Base-by-base conservation (phyloP, 2,797 vertebrate genomes). In the Falco cherrug region DNA sequence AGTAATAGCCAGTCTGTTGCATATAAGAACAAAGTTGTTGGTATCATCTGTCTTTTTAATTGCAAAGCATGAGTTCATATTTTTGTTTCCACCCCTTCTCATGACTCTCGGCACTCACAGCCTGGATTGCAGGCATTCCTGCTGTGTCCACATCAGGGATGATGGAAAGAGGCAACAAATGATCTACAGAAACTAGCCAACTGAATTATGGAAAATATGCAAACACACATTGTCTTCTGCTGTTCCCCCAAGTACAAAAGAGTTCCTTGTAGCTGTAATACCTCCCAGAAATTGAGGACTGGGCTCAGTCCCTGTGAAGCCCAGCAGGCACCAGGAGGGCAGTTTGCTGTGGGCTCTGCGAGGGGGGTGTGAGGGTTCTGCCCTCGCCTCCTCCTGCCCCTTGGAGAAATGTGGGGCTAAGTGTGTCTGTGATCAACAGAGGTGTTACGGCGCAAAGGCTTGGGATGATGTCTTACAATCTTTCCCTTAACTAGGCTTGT, bases 321-420 rank as follows among this genome's bases (percentile, higher is more conserved):
- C 18, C 22, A 13, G 28, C 28, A 14, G 1, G 20, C 43, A 9
- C 26, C 50, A 10, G 47, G 37, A 61, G 20, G 2, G 2, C 0
- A 5, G 43, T 43, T 57, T 60, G 60, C 60, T 25, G 53, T 11
- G 53, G 51, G 68, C 26, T 51, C 51, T 31, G 35, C 26, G 5
- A 33, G 35, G 51, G 50, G 29, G 25, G 41, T 3, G 6, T 20
- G 57, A 39, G 28, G 20, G 20, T 69, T 43, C 45, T 87, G 35
- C 37, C 35, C 20, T 56, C 6, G 6, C 33, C 22, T 61, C 77
- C 48, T 20, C 21, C 56, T 35, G 18, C 22, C 21, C 18, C 35
- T 69, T 0, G 1, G n/a, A 41, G 25, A 54, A 71, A 15, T 0
- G 0, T 31, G 43, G 54, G 74, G 43, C 48, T 3, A 1, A 41